A percentile compares a stretch with the other conserved stretches of the same genome.
Evolutionary conservation across 1,140 invertebrate genomes (phyloP).

Genomic region (Brachionus sp.): DNA sequence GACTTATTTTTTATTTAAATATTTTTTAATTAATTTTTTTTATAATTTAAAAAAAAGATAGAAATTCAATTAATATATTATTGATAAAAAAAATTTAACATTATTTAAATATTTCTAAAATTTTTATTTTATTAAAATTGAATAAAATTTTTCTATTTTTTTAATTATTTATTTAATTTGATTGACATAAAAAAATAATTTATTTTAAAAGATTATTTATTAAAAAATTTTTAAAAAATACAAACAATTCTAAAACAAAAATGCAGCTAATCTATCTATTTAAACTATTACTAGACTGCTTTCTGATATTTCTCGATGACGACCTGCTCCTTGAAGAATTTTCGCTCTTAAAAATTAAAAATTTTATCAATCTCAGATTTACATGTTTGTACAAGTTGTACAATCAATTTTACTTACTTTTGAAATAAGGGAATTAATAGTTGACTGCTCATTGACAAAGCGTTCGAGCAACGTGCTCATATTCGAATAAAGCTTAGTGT

Average conservation of each 20-base stretch:
- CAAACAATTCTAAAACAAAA: background rate
- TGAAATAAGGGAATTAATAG: background rate
- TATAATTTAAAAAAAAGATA: no score
- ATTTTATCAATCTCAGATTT: background rate
- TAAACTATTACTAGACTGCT: background rate
- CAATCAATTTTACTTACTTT: background rate
- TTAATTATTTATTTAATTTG: background rate
- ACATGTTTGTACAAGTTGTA: no score
- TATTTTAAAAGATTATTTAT: background rate
- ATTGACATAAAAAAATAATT: background rate
- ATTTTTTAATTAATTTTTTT: no score
- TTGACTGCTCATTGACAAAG: conserved; percentile 35
- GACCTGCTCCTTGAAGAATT: conserved; percentile 26
- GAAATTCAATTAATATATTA: no score
- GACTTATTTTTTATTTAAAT: no score
- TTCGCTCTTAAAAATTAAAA: background rate
- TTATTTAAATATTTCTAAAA: no score
- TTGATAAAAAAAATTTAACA: no score
- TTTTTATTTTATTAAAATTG: no score
- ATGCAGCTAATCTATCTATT: background rate
- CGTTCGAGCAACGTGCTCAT: conserved; percentile 16
- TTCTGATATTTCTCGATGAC: conserved; percentile 13
- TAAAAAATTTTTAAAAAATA: background rate
- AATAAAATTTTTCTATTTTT: background rate
- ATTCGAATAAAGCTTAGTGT: conserved; percentile 30